phyloP scores from a whole-genome alignment of 2,113 vertebrate species.

The Arvicanthis niloticus region DNA sequence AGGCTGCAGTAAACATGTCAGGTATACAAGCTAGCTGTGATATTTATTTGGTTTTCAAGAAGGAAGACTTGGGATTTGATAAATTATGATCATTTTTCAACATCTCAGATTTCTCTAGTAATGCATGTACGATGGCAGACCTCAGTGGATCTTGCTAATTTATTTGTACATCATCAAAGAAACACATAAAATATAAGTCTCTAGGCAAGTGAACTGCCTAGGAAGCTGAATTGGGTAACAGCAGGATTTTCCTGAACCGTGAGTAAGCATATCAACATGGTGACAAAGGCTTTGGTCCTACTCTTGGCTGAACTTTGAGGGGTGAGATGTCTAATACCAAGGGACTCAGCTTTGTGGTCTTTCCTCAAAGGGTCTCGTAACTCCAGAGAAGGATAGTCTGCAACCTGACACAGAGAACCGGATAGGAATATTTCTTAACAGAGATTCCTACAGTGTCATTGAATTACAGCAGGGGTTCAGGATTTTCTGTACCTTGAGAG shows the following conservation, averaged over 20 bases:
- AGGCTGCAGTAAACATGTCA: conserved; percentile 74
- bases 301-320: conserved; percentile 71
- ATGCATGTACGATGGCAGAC: conserved; percentile 70
- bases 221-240: conserved; percentile 52
- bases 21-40: conserved; percentile 68
- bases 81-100: conserved; percentile 69
- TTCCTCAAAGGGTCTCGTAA: conserved; percentile 54
- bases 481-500: conserved; percentile 64
- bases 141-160: conserved; percentile 67
- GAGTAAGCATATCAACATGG: conserved; percentile 68
- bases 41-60: conserved; percentile 71
- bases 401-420: conserved; percentile 62
- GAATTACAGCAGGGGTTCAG: conserved; percentile 51
- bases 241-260: conserved; percentile 38
- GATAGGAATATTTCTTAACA: conserved; percentile 78
- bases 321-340: conserved; percentile 43
- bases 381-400: conserved; percentile 59
- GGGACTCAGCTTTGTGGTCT: conserved; percentile 49
- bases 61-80: conserved; percentile 65
- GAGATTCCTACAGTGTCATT: conserved; percentile 42
- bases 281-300: conserved; percentile 61
- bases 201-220: conserved; percentile 46
- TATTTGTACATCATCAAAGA: conserved; percentile 77
- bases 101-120: conserved; percentile 73
- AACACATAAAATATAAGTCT: conserved; percentile 68